phyloP scores from a whole-genome alignment of 2,797 vertebrate genomes.

The Gymnocypris eckloni region DNA sequence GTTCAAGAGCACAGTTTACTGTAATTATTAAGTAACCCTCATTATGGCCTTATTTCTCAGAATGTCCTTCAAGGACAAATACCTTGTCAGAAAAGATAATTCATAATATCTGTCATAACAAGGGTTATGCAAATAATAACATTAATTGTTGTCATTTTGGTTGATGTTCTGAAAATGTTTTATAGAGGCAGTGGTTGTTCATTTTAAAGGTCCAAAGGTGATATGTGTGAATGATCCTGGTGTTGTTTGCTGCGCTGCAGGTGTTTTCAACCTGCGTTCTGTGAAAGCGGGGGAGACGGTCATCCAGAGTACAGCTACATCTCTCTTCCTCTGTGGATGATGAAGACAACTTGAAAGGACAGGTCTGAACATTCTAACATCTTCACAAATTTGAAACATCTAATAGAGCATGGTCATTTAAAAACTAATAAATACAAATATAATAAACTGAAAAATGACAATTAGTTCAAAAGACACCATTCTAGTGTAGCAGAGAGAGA shows the following conservation, averaged over 20 bases:
- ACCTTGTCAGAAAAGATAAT: constrained; percentile 15
- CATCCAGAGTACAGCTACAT: constrained; percentile 71
- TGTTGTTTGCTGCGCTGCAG: constrained; percentile 63
- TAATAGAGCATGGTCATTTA: neutral
- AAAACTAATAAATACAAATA: neutral
- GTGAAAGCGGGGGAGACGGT: constrained; percentile 69
- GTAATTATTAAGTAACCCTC: neutral
- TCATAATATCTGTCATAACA: neutral
- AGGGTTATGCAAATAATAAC: neutral
- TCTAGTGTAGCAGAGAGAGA: neutral
- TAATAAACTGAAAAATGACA: neutral
- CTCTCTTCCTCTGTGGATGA: constrained; percentile 76
- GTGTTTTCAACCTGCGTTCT: constrained; percentile 76
- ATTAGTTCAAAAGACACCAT: neutral
- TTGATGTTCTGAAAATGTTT: neutral
- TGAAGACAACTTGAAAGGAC: constrained; percentile 70
- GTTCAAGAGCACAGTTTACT: neutral
- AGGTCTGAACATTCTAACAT: constrained; percentile 63
- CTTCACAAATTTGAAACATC: neutral
- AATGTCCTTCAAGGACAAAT: neutral
- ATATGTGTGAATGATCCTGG: neutral
- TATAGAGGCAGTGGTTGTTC: neutral
- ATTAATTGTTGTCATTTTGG: neutral
- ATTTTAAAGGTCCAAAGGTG: constrained; percentile 3
- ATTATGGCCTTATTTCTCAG: neutral